These are phyloP conservation scores for Tethea ocularis DNA, from an alignment of 2,888 invertebrate genomes.

Conservation along the genomic window DNA sequence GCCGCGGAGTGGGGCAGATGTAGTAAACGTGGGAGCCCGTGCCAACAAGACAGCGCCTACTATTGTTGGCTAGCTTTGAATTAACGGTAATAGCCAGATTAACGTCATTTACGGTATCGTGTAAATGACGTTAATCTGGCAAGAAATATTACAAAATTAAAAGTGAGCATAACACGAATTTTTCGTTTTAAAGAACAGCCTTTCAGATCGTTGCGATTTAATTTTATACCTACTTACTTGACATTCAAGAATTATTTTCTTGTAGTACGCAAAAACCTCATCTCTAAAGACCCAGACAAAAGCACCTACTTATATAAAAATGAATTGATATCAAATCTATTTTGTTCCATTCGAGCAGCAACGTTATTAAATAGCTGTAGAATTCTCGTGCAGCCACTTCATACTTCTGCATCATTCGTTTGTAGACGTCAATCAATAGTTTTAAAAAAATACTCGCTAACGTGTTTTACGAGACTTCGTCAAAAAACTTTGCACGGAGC, in stretches of 20 bases:
- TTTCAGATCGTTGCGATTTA: no score
- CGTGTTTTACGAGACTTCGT: no score
- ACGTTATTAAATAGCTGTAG: constrained; percentile 3
- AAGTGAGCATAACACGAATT: no score
- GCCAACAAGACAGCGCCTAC: constrained; percentile 32
- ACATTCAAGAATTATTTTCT: not conserved
- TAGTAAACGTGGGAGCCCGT: constrained; percentile 34
- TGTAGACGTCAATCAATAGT: not conserved
- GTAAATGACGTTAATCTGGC: no score
- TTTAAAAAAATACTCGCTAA: no score
- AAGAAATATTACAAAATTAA: no score
- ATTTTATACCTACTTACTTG: no score
- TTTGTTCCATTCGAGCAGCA: constrained; percentile 2
- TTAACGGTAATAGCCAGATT: constrained; percentile 18
- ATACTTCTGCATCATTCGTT: not conserved
- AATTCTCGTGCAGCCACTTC: not conserved
- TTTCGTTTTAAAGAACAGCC: no score
- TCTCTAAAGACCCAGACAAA: constrained; percentile 6
- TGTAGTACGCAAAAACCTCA: not conserved
- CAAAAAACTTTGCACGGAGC: no score
- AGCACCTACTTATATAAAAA: not conserved
- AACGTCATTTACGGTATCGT: not conserved
- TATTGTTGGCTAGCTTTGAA: constrained; percentile 29
- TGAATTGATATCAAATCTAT: constrained; percentile 2
- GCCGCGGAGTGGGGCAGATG: constrained; percentile 48